Conservation (phyloP, 2,797 vertebrate species). For the Helostoma temminkii region DNA sequence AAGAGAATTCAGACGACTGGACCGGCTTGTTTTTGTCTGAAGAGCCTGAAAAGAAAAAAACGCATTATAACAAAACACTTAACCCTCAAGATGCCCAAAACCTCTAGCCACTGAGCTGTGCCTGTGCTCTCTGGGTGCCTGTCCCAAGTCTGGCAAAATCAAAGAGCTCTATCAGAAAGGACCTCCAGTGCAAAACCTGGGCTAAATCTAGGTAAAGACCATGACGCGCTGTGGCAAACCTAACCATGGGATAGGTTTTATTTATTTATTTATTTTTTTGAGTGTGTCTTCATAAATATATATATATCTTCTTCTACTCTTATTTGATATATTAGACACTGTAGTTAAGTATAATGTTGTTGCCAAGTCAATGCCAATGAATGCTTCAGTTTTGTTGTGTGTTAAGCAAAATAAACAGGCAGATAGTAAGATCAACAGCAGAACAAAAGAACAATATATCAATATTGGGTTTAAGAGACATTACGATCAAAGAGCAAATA, state of each 20-base stretch:
- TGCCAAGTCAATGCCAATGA: neutral
- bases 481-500: conserved; percentile 5
- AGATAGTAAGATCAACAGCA: no score
- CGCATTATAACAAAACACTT: neutral
- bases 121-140: no score
- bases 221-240: no score
- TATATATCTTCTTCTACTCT: neutral
- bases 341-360: neutral
- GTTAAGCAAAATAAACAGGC: conserved; percentile 3
- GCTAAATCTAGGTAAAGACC: no score
- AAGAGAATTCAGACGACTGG: conserved; percentile 82
- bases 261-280: neutral
- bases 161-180: no score
- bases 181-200: no score
- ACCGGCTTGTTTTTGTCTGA: conserved; percentile 81
- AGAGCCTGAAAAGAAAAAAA: conserved; percentile 78
- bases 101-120: no score
- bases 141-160: no score
- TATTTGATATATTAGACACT: neutral
- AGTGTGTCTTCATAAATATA: neutral
- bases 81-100: no score
- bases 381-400: neutral
- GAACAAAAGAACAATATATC: neutral
- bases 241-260: no score
- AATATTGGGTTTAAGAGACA: conserved; percentile 2